A percentile compares a stretch with the other conserved stretches of the same genome.
Evolutionary conservation across 1,140 invertebrate genomes (phyloP).

Genomic region (Drosophila ficusphila): DNA sequence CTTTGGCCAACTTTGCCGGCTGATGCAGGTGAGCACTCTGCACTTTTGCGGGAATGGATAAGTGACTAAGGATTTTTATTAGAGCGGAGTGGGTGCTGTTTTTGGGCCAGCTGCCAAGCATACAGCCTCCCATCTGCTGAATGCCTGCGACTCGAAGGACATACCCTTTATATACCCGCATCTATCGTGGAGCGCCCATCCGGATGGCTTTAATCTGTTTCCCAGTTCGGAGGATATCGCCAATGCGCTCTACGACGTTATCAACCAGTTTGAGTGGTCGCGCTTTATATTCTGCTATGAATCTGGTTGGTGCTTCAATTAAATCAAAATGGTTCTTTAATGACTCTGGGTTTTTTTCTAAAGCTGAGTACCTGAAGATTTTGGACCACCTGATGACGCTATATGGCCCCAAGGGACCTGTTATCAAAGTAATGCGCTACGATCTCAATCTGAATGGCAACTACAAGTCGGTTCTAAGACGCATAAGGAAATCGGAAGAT

Average conservation of each 20-base stretch:
- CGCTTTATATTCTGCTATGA: constrained; percentile 95
- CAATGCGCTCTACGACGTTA: constrained; percentile 89
- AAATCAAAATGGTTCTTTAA: background rate
- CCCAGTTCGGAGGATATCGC: constrained; percentile 91
- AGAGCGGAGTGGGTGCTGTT: constrained; percentile 89
- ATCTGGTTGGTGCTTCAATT: constrained; percentile 63
- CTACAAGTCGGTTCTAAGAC: constrained; percentile 84
- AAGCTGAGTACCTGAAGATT: constrained; percentile 87
- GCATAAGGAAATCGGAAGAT: constrained; percentile 87
- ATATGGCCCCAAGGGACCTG: constrained; percentile 86
- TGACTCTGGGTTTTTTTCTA: background rate
- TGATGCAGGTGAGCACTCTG: constrained; percentile 76
- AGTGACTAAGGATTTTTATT: background rate
- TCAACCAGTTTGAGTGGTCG: constrained; percentile 91
- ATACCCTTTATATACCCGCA: constrained; percentile 93
- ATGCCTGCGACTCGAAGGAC: constrained; percentile 93
- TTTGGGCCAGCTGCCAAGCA: constrained; percentile 91
- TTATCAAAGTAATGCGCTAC: constrained; percentile 87
- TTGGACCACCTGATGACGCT: constrained; percentile 90
- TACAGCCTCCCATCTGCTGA: constrained; percentile 91
- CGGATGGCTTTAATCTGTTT: constrained; percentile 91
- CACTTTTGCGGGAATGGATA: background rate
- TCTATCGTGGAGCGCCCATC: constrained; percentile 86
- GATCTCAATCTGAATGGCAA: constrained; percentile 84
- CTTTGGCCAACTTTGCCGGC: constrained; percentile 77